phyloP scores from a whole-genome alignment of 2,113 vertebrate species.

The Oryzias javanicus region DNA sequence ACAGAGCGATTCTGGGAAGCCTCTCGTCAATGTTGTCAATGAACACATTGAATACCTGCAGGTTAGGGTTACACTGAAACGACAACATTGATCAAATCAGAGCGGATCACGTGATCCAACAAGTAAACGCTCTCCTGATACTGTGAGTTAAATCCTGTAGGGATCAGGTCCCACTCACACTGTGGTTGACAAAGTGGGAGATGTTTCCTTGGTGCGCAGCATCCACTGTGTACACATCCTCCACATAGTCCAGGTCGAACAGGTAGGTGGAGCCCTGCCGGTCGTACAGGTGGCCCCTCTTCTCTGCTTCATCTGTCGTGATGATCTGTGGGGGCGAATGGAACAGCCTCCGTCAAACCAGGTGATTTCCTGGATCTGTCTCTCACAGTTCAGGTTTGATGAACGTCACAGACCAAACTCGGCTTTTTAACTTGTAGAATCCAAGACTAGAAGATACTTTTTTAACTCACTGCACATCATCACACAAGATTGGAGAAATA shows the following conservation, averaged over 20 bases:
- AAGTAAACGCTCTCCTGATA: not conserved
- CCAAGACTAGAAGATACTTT: no score
- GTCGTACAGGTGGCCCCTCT: slow-evolving; percentile 87
- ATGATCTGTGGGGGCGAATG: slow-evolving; percentile 80
- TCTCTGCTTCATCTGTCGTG: slow-evolving; percentile 91
- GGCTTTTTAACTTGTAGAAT: no score
- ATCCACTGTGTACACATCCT: slow-evolving; percentile 92
- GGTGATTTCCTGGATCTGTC: no score
- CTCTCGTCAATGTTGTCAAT: slow-evolving; percentile 90
- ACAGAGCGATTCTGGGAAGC: slow-evolving; percentile 89
- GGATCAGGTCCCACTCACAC: slow-evolving; percentile 75
- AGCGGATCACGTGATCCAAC: not conserved
- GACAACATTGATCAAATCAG: slow-evolving; percentile 16
- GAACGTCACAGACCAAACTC: no score
- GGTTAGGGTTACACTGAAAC: slow-evolving; percentile 88
- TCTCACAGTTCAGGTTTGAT: no score
- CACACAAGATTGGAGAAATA: no score
- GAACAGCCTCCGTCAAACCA: not conserved
- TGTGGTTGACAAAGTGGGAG: slow-evolving; percentile 96
- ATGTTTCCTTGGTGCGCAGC: slow-evolving; percentile 89
- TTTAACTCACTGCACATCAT: no score
- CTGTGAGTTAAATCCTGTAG: no score
- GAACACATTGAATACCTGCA: slow-evolving; percentile 94
- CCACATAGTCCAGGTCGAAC: slow-evolving; percentile 93
- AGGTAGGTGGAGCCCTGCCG: slow-evolving; percentile 89